Evolutionary conservation across 1,140 invertebrate species (phyloP).

Genomic region (Parapsyche elsis): DNA sequence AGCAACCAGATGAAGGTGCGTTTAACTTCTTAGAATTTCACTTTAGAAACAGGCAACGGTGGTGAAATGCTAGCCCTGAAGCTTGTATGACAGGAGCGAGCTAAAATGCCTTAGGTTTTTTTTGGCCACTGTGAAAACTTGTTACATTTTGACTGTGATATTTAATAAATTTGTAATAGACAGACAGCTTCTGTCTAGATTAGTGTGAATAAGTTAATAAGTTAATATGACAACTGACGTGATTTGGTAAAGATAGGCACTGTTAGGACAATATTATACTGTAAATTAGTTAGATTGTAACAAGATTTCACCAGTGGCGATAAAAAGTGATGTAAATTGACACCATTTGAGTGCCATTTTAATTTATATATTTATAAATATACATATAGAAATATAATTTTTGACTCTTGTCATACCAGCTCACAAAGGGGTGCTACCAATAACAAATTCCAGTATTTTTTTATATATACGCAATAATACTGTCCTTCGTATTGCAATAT

Average conservation of each 20-base stretch:
- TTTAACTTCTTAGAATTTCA: constrained; percentile 69
- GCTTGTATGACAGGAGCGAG: constrained; percentile 70
- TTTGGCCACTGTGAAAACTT: constrained; percentile 45
- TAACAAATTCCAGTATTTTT: constrained; percentile 68
- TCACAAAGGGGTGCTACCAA: constrained; percentile 70
- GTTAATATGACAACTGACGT: neutral
- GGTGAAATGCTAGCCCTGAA: constrained; percentile 69
- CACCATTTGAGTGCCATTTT: constrained; percentile 66
- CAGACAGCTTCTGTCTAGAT: constrained; percentile 31
- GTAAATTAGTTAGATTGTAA: constrained; percentile 63
- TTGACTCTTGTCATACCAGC: constrained; percentile 70
- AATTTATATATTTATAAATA: constrained; percentile 66
- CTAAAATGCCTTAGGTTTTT: constrained; percentile 53
- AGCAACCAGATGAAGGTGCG: constrained; percentile 69
- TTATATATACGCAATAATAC: constrained; percentile 57
- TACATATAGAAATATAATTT: constrained; percentile 55
- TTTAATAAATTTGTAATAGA: constrained; percentile 65
- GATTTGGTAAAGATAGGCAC: constrained; percentile 1
- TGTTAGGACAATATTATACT: constrained; percentile 35
- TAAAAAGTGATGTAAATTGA: constrained; percentile 62
- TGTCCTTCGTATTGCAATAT: constrained; percentile 67
- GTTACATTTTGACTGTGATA: constrained; percentile 62
- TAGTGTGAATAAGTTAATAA: constrained; percentile 20
- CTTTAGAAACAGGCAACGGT: constrained; percentile 68
- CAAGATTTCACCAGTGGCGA: constrained; percentile 65